A percentile compares a stretch with the other conserved stretches of the same genome.
phyloP scores from a whole-genome alignment of 2,888 invertebrate genomes.

The Lissocephala sabroskyi region DNA sequence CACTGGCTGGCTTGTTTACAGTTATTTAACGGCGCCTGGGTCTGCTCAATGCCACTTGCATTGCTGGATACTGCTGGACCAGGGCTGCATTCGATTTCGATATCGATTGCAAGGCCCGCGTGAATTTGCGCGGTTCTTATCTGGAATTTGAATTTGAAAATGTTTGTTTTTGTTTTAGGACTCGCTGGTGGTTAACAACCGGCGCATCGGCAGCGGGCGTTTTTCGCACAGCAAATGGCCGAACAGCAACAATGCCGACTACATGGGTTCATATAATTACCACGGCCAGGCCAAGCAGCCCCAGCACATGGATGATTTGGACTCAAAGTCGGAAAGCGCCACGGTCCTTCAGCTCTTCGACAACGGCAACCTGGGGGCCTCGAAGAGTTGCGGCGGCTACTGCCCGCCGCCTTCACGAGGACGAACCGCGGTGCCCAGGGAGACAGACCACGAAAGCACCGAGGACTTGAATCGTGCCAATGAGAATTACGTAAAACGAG shows the following conservation, averaged over 20 bases:
- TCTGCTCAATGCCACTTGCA: too few relatives aligned
- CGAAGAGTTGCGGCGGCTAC: too few relatives aligned
- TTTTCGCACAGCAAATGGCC: slow-evolving; percentile 62
- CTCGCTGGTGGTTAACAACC: slow-evolving; percentile 61
- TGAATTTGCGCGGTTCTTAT: too few relatives aligned
- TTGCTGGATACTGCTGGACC: too few relatives aligned
- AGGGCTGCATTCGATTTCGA: too few relatives aligned
- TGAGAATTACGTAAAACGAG: slow-evolving; percentile 68
- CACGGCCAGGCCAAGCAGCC: slow-evolving; percentile 19
- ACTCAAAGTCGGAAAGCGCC: slow-evolving; percentile 24
- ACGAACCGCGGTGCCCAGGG: slow-evolving; percentile 39
- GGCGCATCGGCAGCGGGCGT: slow-evolving; percentile 70
- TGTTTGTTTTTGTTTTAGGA: slow-evolving; percentile 37
- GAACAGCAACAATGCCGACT: slow-evolving; percentile 30
- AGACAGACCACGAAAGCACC: slow-evolving; percentile 44
- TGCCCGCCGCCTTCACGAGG: too few relatives aligned
- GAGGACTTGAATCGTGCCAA: slow-evolving; percentile 50
- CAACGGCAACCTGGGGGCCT: slow-evolving; percentile 39
- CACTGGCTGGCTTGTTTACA: too few relatives aligned
- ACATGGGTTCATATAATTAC: slow-evolving; percentile 28
- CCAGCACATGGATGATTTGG: too few relatives aligned
- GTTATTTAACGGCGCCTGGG: too few relatives aligned
- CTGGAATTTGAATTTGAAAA: neutral
- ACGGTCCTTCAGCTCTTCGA: slow-evolving; percentile 46
- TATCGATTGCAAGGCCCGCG: too few relatives aligned